Evolutionary conservation across 2,113 vertebrate genomes (phyloP).

Genomic region (Porphyrio hochstetteri): DNA sequence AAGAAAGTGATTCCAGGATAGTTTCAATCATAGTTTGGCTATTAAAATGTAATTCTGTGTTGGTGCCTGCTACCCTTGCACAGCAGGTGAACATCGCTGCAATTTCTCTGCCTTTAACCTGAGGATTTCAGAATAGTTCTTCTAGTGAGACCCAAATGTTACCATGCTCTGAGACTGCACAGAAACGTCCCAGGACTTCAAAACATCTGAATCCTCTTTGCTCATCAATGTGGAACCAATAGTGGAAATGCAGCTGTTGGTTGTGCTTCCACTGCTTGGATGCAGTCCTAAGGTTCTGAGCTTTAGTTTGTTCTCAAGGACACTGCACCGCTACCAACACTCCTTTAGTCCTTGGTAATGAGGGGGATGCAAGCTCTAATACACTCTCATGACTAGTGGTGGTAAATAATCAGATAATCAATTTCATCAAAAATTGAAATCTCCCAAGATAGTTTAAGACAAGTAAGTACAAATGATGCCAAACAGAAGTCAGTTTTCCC

Average conservation of each 20-base stretch:
- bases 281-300: neutral
- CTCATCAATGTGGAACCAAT: neutral
- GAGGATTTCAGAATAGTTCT: neutral
- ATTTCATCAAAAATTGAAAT: neutral
- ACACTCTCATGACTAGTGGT: neutral
- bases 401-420: neutral
- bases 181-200: neutral
- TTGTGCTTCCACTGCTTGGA: neutral
- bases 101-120: neutral
- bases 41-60: neutral
- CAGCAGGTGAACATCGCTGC: neutral
- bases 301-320: neutral
- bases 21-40: neutral
- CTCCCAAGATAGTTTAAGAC: neutral
- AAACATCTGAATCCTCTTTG: neutral
- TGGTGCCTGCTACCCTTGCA: neutral
- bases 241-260: neutral
- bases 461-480: neutral
- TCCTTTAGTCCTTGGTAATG: neutral
- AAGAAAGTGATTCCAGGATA: neutral
- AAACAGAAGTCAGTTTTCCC: neutral
- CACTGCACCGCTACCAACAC: neutral
- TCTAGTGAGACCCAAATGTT: neutral
- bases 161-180: neutral
- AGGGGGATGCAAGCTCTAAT: neutral